A percentile compares a stretch with the other conserved stretches of the same genome.
These are phyloP conservation scores for Sympetrum striolatum DNA, from an alignment of 2,888 invertebrate genomes.

Conservation along the genomic window DNA sequence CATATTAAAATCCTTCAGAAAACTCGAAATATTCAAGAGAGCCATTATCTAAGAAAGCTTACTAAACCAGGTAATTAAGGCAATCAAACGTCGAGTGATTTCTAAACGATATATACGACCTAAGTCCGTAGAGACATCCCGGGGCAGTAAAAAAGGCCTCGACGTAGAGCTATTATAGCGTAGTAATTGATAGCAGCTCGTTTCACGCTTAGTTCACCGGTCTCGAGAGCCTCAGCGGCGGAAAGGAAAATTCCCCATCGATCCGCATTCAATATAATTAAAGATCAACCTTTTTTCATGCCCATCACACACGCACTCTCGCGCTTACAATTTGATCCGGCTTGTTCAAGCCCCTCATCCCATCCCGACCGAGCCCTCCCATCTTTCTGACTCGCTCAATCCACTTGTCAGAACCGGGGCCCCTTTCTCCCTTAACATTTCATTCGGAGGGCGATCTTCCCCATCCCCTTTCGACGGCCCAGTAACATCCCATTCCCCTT, in stretches of 20 bases:
- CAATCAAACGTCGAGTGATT: too few relatives aligned
- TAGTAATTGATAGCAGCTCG: not conserved
- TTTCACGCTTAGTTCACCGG: not conserved
- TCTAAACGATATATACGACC: too few relatives aligned
- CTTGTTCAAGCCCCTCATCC: not conserved
- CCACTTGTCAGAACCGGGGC: constrained; percentile 39
- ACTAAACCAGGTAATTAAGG: too few relatives aligned
- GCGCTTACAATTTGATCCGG: not conserved
- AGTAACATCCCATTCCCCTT: not conserved
- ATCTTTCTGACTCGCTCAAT: constrained; percentile 30
- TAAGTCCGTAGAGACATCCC: not conserved
- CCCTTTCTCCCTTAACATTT: constrained; percentile 34
- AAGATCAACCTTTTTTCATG: not conserved
- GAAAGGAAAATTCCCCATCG: not conserved
- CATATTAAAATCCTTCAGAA: too few relatives aligned
- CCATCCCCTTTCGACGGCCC: not conserved
- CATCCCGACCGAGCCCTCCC: not conserved
- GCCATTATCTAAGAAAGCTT: too few relatives aligned
- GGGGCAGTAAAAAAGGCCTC: not conserved
- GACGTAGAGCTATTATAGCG: not conserved
- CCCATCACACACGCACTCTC: not conserved
- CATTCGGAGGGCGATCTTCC: constrained; percentile 26
- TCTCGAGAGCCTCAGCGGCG: not conserved
- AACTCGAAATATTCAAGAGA: too few relatives aligned
- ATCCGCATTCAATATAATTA: not conserved